phyloP scores from a whole-genome alignment of 2,797 vertebrate genomes.

The Trematomus bernacchii region DNA sequence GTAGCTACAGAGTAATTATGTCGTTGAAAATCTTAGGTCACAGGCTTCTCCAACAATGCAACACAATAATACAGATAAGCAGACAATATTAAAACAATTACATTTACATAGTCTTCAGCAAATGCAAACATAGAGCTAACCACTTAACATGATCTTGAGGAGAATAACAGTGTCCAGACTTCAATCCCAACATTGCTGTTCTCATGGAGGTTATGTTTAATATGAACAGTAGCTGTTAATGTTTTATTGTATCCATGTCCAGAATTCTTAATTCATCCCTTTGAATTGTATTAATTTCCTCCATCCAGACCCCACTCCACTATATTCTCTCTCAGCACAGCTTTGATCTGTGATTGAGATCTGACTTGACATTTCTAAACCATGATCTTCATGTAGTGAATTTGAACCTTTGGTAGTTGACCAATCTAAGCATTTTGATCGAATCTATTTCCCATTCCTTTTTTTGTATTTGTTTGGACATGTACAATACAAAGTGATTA shows the following conservation, averaged over 20 bases:
- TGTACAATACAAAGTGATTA: neutral
- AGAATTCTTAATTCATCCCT: no score
- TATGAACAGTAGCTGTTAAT: neutral
- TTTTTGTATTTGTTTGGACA: neutral
- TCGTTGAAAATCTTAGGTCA: no score
- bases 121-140: neutral
- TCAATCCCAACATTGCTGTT: neutral
- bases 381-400: neutral
- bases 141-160: neutral
- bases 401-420: neutral
- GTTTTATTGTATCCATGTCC: no score
- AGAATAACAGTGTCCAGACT: neutral
- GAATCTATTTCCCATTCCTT: no score
- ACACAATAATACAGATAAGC: no score
- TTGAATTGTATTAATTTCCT: no score
- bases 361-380: neutral
- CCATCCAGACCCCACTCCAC: neutral
- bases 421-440: neutral
- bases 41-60: no score
- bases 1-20: no score
- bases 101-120: no score
- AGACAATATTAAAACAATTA: no score
- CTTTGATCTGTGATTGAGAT: no score
- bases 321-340: slow-evolving; percentile 5
- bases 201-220: neutral